These are phyloP conservation scores for Pinna nobilis DNA, from an alignment of 1,140 invertebrate species.

Conservation along the genomic window DNA sequence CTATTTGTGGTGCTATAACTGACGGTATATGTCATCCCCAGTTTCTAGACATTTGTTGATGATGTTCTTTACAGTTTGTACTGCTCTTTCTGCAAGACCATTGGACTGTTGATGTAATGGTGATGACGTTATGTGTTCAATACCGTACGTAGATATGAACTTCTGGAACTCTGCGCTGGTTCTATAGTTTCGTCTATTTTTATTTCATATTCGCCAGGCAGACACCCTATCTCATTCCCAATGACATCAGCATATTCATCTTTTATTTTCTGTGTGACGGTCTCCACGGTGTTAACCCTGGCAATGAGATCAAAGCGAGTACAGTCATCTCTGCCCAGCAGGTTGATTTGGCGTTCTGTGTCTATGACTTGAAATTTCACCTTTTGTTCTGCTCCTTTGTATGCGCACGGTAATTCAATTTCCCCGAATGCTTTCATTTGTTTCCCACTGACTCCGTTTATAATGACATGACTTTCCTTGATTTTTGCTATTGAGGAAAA, in stretches of 20 bases:
- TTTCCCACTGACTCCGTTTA: conserved; percentile 28
- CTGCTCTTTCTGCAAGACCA: conserved; percentile 12
- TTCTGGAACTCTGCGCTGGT: conserved; percentile 67
- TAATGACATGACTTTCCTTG: not conserved
- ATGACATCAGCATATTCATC: conserved; percentile 35
- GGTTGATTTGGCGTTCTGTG: conserved; percentile 1
- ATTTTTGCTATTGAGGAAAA: not conserved
- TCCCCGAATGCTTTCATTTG: conserved; percentile 15
- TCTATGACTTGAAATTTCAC: conserved; percentile 32
- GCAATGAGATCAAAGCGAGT: conserved; percentile 2
- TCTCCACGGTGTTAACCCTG: conserved; percentile 1
- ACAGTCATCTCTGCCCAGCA: conserved; percentile 10
- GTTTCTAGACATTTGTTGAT: conserved; percentile 8
- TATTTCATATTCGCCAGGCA: conserved; percentile 50
- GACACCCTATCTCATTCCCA: conserved; percentile 33
- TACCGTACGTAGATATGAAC: conserved; percentile 53
- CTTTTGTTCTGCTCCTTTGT: not conserved
- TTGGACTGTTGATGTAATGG: conserved; percentile 10
- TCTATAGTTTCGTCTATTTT: conserved; percentile 45
- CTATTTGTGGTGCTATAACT: not conserved
- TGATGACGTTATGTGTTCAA: conserved; percentile 20
- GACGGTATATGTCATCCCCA: conserved; percentile 30
- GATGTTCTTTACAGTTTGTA: conserved; percentile 9
- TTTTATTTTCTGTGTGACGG: conserved; percentile 2
- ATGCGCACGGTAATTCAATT: conserved; percentile 24